Evolutionary conservation across 1,140 invertebrate species (phyloP), one percentile per base, ranked within the genome.

Genomic region (Ptiloglossa arizonensis): DNA sequence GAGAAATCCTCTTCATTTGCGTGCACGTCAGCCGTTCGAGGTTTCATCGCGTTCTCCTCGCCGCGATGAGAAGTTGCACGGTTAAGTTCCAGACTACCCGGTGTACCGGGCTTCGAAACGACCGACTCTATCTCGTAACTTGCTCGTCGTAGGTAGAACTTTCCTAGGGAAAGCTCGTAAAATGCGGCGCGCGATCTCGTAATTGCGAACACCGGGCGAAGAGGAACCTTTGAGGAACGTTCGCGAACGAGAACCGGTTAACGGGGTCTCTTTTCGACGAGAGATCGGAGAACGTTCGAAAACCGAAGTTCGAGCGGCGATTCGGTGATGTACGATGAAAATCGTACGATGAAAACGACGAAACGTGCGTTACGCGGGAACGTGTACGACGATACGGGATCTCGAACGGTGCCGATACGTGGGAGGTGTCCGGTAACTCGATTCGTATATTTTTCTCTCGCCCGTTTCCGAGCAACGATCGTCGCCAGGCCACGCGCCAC

Each of bases 151-250:
- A 17, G 22, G 11, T 19, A 19, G 9, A 62, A 19, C 35, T 41
- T 15, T 57, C n/a, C 19, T 15, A 0, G 46, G 64, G 24, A 54
- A 29, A 52, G 22, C 38, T 70, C 56, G 67, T 77, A 62, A 71
- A 77, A 48, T 22, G 67, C 22, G 41, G n/a, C 72, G 46, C 32
- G 72, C 62, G 46, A 66, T 70, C 44, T 41, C 44, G 74, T 70
- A 70, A 76, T 70, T 50, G 54, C 67, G 5, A 11, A 52, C 41
- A 15, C n/a, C 50, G 5, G 54, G 46, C 32, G 1, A 19, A 38
- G 46, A n/a, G n/a, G n/a, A n/a, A n/a, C n/a, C n/a, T n/a, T n/a
- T n/a, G n/a, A n/a, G n/a, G n/a, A n/a, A n/a, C 2, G 44, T 5
- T 4, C 44, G 27, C 44, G 27, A 11, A 59, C 4, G 72, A 24